Evolutionary conservation across 2,888 invertebrate genomes (phyloP).

Genomic region (Cosmorhoe ocellata): DNA sequence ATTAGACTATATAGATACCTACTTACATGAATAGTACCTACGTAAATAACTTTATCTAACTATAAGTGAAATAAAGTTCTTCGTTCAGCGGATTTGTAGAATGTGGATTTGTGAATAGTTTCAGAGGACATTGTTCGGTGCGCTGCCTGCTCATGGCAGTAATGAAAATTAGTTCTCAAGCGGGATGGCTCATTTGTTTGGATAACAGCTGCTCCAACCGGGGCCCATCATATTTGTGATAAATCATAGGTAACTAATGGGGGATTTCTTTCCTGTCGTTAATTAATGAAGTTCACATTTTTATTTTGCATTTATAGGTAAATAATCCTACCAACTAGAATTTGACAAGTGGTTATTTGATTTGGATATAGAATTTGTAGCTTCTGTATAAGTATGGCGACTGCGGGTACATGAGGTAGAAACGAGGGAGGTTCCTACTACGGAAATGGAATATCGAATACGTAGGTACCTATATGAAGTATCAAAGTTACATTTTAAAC

Average conservation of each 20-base stretch:
- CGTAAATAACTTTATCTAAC: too few relatives aligned
- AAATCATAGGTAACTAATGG: not conserved
- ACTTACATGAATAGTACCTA: too few relatives aligned
- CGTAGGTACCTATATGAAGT: too few relatives aligned
- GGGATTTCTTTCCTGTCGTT: not conserved
- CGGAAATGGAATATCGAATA: too few relatives aligned
- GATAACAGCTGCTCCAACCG: constrained; percentile 31
- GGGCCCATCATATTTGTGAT: constrained; percentile 20
- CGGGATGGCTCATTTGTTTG: constrained; percentile 33
- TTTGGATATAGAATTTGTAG: too few relatives aligned
- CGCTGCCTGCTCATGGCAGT: constrained; percentile 42
- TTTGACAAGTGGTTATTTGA: too few relatives aligned
- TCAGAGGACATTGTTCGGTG: constrained; percentile 18
- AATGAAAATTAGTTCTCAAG: constrained; percentile 46
- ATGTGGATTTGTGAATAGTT: constrained; percentile 32
- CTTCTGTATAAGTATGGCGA: too few relatives aligned
- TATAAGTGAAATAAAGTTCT: constrained; percentile 28
- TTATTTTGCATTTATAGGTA: too few relatives aligned
- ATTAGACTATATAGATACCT: constrained; percentile 10
- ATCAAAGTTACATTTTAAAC: not conserved
- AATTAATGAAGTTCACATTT: too few relatives aligned
- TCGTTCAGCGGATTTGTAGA: constrained; percentile 35
- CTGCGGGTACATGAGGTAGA: too few relatives aligned
- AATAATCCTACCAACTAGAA: too few relatives aligned
- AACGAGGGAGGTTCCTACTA: too few relatives aligned